These are phyloP conservation scores for Bombus confusus DNA, from an alignment of 1,140 invertebrate genomes.

Conservation along the genomic window DNA sequence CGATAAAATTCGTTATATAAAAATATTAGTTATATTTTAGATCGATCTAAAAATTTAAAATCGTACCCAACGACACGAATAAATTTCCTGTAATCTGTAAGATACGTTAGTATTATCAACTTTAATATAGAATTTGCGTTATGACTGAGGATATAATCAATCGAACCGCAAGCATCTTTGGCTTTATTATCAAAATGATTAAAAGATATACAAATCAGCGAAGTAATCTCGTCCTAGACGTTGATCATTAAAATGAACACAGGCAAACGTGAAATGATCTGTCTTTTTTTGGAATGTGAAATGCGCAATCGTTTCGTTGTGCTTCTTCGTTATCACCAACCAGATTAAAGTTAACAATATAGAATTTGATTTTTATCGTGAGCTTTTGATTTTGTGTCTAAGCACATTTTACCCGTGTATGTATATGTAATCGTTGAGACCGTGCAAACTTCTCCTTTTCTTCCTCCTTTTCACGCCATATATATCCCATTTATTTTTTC, in stretches of 20 bases:
- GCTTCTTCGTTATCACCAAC: slow-evolving; percentile 25
- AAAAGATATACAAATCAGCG: slow-evolving; percentile 38
- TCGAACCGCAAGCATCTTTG: slow-evolving; percentile 10
- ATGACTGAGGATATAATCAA: slow-evolving; percentile 10
- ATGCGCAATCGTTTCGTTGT: slow-evolving; percentile 57
- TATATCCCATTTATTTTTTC: background rate
- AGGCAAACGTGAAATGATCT: slow-evolving; percentile 32
- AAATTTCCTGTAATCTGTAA: slow-evolving; percentile 1
- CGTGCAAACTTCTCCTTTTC: background rate
- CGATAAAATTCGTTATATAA: slow-evolving; percentile 46
- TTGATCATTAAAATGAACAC: slow-evolving; percentile 50
- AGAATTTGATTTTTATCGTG: slow-evolving; percentile 26
- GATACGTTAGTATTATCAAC: slow-evolving; percentile 15
- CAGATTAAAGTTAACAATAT: slow-evolving; percentile 14
- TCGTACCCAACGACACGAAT: slow-evolving; percentile 12
- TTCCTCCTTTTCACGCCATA: background rate
- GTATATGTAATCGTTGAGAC: background rate
- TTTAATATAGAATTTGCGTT: background rate
- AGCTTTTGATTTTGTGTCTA: slow-evolving; percentile 19
- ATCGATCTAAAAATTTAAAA: slow-evolving; percentile 4
- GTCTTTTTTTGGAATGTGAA: slow-evolving; percentile 53
- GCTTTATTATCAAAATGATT: slow-evolving; percentile 54
- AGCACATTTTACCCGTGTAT: slow-evolving; percentile 21
- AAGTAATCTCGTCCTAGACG: background rate
- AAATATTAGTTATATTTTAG: slow-evolving; percentile 25